Percentiles rank a stretch among this genome's conserved stretches.
phyloP scores from a whole-genome alignment of 2,888 invertebrate species.

The Catocala fraxini region DNA sequence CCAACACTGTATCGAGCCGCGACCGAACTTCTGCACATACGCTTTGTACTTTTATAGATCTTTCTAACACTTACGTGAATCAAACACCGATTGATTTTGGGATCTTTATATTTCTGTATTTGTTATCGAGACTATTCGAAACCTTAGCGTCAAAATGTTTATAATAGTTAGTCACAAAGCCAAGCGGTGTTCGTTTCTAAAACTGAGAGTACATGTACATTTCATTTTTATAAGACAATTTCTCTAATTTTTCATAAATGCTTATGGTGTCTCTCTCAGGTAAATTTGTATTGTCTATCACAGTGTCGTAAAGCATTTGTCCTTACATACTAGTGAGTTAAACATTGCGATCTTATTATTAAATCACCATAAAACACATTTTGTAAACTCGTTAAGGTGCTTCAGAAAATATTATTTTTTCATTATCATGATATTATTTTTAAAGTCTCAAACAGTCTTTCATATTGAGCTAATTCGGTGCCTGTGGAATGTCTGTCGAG shows the following conservation, averaged over 20 bases:
- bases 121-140: background rate
- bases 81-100: conserved; percentile 55
- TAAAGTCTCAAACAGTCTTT: conserved; percentile 85
- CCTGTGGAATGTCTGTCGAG: conserved; percentile 81
- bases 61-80: conserved; percentile 52
- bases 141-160: conserved; percentile 2
- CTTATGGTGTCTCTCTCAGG: conserved; percentile 78
- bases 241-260: conserved; percentile 67
- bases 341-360: conserved; percentile 83
- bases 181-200: conserved; percentile 60
- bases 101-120: background rate
- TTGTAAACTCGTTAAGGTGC: conserved; percentile 82
- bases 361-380: conserved; percentile 84
- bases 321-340: conserved; percentile 87
- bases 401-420: conserved; percentile 81
- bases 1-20: conserved; percentile 69
- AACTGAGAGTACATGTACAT: conserved; percentile 67
- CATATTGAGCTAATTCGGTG: conserved; percentile 83
- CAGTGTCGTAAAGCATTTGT: conserved; percentile 86
- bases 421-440: conserved; percentile 75
- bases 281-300: conserved; percentile 84
- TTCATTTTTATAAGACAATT: conserved; percentile 61
- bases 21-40: conserved; percentile 85
- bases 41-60: conserved; percentile 77
- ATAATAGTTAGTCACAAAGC: conserved; percentile 41